Conservation (phyloP, 1,140 invertebrate genomes). For the Euwallacea fornicatus region DNA sequence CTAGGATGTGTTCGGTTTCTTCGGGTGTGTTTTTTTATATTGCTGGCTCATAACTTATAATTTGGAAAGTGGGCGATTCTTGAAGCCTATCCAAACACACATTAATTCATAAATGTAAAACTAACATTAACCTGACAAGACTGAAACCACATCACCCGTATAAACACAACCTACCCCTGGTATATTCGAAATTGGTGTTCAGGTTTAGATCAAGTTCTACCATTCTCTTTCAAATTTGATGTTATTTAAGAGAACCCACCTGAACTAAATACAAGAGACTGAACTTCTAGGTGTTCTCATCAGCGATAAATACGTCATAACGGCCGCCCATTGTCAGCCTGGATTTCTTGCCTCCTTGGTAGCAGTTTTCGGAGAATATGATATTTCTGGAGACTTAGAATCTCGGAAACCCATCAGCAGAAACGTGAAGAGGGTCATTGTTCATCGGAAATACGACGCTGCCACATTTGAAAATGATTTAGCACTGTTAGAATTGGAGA, state of each 20-base stretch:
- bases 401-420: slow-evolving; percentile 73
- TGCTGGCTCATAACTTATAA: too few species aligned
- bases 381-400: slow-evolving; percentile 82
- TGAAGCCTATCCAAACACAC: too few species aligned
- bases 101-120: too few species aligned
- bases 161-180: too few species aligned
- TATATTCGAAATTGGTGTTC: too few species aligned
- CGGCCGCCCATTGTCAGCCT: slow-evolving; percentile 93
- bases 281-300: slow-evolving; percentile 70
- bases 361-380: slow-evolving; percentile 88
- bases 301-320: slow-evolving; percentile 81
- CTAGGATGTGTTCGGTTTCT: too few species aligned
- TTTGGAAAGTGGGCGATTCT: too few species aligned
- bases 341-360: slow-evolving; percentile 88
- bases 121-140: neutral
- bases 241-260: neutral
- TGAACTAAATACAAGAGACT: neutral
- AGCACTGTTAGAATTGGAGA: slow-evolving; percentile 81
- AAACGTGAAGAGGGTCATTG: slow-evolving; percentile 84
- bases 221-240: too few species aligned
- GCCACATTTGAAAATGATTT: slow-evolving; percentile 90
- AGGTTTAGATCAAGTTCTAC: too few species aligned
- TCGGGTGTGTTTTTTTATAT: too few species aligned
- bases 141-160: too few species aligned
- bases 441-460: slow-evolving; percentile 85